phyloP scores from a whole-genome alignment of 2,113 vertebrate genomes.

The Plotosus lineatus region DNA sequence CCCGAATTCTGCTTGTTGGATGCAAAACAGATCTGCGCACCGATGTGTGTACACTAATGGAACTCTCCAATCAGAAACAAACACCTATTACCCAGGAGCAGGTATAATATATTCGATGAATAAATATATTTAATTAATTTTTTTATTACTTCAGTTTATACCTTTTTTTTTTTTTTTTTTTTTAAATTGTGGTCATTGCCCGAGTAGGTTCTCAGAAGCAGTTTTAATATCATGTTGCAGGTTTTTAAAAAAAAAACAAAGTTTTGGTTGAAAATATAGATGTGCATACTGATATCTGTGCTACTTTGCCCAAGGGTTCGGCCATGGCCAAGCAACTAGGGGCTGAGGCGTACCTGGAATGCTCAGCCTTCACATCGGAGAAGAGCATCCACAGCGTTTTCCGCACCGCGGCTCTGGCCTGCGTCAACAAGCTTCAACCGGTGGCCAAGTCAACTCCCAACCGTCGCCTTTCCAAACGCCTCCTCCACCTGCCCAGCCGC shows the following conservation, averaged over 20 bases:
- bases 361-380: conserved; percentile 92
- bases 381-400: conserved; percentile 95
- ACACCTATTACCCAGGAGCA: conserved; percentile 90
- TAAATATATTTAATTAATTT: neutral
- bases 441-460: conserved; percentile 77
- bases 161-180: too few species aligned
- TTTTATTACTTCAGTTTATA: neutral
- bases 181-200: neutral
- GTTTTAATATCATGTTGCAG: too few species aligned
- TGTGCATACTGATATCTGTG: neutral
- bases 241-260: too few species aligned
- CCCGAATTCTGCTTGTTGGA: conserved; percentile 89
- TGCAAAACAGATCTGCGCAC: conserved; percentile 92
- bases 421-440: conserved; percentile 81
- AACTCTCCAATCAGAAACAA: conserved; percentile 93
- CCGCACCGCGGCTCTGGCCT: conserved; percentile 83
- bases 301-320: conserved; percentile 76
- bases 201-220: neutral
- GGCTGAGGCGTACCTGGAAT: conserved; percentile 89
- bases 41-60: conserved; percentile 92
- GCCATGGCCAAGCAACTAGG: conserved; percentile 89
- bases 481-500: conserved; percentile 90
- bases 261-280: neutral
- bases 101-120: conserved; percentile 70
- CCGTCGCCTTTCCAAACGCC: conserved; percentile 88